Evolutionary conservation across 2,113 vertebrate genomes (phyloP), one percentile per base, ranked within the genome.

Genomic region (Pachycephala philippinensis): DNA sequence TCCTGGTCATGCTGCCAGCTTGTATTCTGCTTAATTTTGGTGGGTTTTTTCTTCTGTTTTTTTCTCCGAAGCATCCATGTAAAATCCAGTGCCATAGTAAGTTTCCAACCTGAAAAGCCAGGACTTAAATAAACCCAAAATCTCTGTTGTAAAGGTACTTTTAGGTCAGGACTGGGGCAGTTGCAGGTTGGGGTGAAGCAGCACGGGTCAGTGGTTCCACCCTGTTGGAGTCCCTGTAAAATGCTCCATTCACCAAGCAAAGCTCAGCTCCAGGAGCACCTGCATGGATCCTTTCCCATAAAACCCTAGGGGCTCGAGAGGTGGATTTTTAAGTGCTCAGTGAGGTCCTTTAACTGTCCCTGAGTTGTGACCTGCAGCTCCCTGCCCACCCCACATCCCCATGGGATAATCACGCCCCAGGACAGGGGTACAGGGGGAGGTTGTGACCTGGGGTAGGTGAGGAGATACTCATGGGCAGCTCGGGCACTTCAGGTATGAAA

Each of bases 151-250:
- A 35, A 35, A 56, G 35, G 21, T 40, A 9, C 15, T 64, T 35
- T 8, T 6, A 21, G 47, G 11, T n/a, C 10, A 27, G 8, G 69
- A 2, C 1, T 6, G 21, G 42, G 69, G 45, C 9, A 19, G 69
- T 3, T 64, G 23, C 53, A 14, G 1, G 27, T 7, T 22, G 11
- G 45, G 60, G 33, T 35, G 60, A 27, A 20, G 78, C 17, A 31
- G 56, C 52, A 13, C 31, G 31, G 88, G 11, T 50, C 27, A 40
- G 14, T 11, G 21, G 10, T 13, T 5, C 23, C 71, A 59, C 8
- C 56, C 7, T 1, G 0, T 0, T 22, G 1, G 30, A 22, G 30
- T 37, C 40, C 31, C 35, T 9, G 6, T 33, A 1, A 61, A 61
- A 66, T 0, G 3, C 33, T 61, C 31, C 14, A 2, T 35, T 75